A percentile compares a stretch with the other conserved stretches of the same genome.
phyloP scores from a whole-genome alignment of 2,797 vertebrate genomes.

The Graptemys geographica region DNA sequence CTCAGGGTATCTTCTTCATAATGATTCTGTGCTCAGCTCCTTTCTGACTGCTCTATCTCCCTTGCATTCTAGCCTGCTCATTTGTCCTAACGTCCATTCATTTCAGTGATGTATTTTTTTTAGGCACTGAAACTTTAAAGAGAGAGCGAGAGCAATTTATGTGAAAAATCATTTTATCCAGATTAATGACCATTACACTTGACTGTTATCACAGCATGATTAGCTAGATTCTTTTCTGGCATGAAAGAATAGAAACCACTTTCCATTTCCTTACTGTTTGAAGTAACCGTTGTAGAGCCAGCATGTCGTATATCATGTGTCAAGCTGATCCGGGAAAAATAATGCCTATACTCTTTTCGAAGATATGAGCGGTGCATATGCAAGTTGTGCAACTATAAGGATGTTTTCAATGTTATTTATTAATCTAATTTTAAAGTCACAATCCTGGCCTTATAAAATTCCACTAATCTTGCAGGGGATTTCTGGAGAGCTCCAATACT shows the following conservation, averaged over 20 bases:
- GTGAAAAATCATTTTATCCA: conserved; percentile 72
- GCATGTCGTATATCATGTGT: not conserved
- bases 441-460: not conserved
- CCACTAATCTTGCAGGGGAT: not conserved
- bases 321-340: not conserved
- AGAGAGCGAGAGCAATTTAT: conserved; percentile 67
- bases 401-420: not conserved
- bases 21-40: not conserved
- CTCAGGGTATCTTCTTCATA: not conserved
- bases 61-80: conserved; percentile 37
- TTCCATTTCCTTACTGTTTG: conserved; percentile 19
- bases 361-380: not conserved
- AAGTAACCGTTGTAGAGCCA: not conserved
- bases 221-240: conserved; percentile 20
- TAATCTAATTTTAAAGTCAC: not conserved
- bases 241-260: conserved; percentile 36
- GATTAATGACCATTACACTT: conserved; percentile 61
- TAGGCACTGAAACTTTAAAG: conserved; percentile 57
- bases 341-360: not conserved
- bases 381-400: not conserved
- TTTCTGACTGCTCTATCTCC: conserved; percentile 11
- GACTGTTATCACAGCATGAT: conserved; percentile 58
- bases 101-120: conserved; percentile 72
- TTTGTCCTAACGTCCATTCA: conserved; percentile 62
- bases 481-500: not conserved